A percentile compares a stretch with the other conserved stretches of the same genome.
Conservation (phyloP, 37 sponge, comb jelly and placozoan genomes). For the Haliclona indistincta region DNA sequence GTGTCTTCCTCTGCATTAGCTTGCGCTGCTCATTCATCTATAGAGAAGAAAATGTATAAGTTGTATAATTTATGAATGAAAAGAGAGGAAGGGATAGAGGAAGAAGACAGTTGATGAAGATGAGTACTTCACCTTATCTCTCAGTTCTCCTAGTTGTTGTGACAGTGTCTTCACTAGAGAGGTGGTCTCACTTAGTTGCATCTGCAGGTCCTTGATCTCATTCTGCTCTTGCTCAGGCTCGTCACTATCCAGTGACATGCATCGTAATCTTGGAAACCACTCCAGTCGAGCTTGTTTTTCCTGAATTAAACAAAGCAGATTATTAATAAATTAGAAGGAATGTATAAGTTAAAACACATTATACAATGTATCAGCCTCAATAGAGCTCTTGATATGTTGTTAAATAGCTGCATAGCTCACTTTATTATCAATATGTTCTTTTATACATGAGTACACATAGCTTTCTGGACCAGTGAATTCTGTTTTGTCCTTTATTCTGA, state of each 20-base stretch:
- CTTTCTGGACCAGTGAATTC: conserved; percentile 99
- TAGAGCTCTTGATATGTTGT: too few relatives aligned
- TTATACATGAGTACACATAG: conserved; percentile 86
- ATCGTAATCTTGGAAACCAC: conserved; percentile 96
- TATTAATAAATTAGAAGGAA: too few relatives aligned
- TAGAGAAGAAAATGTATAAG: background rate
- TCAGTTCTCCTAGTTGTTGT: conserved; percentile 74
- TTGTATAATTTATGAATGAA: background rate
- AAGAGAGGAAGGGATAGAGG: background rate
- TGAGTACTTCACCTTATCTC: conserved; percentile 84
- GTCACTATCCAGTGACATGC: conserved; percentile 88
- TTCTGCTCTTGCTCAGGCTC: conserved; percentile 94
- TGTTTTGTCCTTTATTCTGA: conserved; percentile 90
- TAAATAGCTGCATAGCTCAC: too few relatives aligned
- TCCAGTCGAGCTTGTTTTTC: conserved; percentile 61
- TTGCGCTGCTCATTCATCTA: conserved; percentile 90
- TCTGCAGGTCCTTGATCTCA: conserved; percentile 75
- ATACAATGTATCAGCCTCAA: too few relatives aligned
- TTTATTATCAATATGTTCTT: conserved; percentile 12
- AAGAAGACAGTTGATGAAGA: background rate
- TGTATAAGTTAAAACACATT: too few relatives aligned
- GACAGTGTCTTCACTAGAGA: conserved; percentile 70
- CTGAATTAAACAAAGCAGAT: too few relatives aligned
- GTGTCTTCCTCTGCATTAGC: conserved; percentile 54
- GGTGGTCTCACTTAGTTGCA: conserved; percentile 68